Base-by-base conservation (phyloP, 1,140 invertebrate species). In the Lasioglossum albipes region DNA sequence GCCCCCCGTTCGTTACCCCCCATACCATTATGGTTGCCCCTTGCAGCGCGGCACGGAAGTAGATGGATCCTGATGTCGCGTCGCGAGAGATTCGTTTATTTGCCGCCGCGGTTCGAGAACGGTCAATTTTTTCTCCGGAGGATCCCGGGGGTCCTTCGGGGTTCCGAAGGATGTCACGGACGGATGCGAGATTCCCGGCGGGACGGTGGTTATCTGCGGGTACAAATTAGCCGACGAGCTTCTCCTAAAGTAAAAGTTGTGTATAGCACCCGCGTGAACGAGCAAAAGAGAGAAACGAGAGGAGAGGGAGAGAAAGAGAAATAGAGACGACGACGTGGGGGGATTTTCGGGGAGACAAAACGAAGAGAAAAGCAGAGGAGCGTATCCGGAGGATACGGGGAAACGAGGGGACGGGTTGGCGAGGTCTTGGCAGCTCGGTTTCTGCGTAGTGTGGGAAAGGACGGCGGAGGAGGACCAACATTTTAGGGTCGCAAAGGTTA, bases 221-320 rank as follows among this genome's bases (percentile, higher is more conserved):
- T 91, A 92, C 91, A 92, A 92, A 92, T 92, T 92, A 92, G 91
- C 86, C 87, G 89, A 90, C 88, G 88, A 89, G 90, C 87, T 90
- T 89, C 90, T 91, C 89, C 87, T 91, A 91, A 91, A 92, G 90
- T 92, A 90, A 92, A 91, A 92, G 91, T 86, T 89, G 87, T 91
- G 91, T 92, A 91, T 89, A 82, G 89, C 87, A 89, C 87, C 86
- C 83, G 86, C 75, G 83, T 79, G 90, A 85, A 86, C 64, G 62
- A 79, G 83, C 61, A 81, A 78, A 84, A 81, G 65, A 82, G 79
- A 84, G 88, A 89, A 84, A 86, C 72, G 87, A 49, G 45, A 13
- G 45, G 45, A 49, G 1, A 49, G 45, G 12, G 45, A 2, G 45
- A 49, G 7, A 49, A 10, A 49, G 45, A 57, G 41, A 61, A 41